Conservation (phyloP, 2,797 vertebrate species). For the Gobio occitaniae region DNA sequence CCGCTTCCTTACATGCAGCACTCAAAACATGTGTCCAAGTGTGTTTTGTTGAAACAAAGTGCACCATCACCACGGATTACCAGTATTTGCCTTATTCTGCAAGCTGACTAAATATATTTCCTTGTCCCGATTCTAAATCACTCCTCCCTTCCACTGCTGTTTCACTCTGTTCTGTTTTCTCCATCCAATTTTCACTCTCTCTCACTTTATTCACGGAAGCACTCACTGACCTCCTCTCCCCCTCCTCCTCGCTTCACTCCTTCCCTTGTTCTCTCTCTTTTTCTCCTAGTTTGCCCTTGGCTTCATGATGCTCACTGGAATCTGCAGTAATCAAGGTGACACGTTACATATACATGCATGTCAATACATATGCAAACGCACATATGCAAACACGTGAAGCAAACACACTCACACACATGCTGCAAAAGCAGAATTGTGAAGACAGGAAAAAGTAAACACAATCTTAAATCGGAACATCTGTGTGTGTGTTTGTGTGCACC, state of each 20-base stretch:
- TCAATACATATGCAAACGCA: constrained; percentile 11
- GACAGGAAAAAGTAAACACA: not conserved
- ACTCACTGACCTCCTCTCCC: constrained; percentile 60
- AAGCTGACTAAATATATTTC: constrained; percentile 47
- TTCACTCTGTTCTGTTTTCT: constrained; percentile 30
- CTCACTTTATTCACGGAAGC: constrained; percentile 50
- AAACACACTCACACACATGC: not conserved
- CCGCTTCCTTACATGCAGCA: constrained; percentile 30
- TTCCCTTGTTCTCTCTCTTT: constrained; percentile 36
- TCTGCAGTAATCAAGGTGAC: constrained; percentile 81
- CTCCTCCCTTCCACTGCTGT: constrained; percentile 28
- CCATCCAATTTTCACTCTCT: constrained; percentile 35
- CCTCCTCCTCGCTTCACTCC: constrained; percentile 20
- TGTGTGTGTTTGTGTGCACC: not conserved
- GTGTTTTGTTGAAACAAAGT: constrained; percentile 50
- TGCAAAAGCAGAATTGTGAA: not conserved
- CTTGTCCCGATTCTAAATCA: not conserved
- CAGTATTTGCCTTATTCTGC: constrained; percentile 50
- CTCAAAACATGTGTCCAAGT: constrained; percentile 35
- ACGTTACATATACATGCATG: constrained; percentile 63
- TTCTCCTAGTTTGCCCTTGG: constrained; percentile 68
- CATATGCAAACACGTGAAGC: not conserved
- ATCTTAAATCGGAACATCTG: not conserved
- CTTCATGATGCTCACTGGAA: constrained; percentile 71
- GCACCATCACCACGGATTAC: constrained; percentile 44